Conservation (phyloP, 2,113 vertebrate genomes). For the Cephalopterus ornatus region DNA sequence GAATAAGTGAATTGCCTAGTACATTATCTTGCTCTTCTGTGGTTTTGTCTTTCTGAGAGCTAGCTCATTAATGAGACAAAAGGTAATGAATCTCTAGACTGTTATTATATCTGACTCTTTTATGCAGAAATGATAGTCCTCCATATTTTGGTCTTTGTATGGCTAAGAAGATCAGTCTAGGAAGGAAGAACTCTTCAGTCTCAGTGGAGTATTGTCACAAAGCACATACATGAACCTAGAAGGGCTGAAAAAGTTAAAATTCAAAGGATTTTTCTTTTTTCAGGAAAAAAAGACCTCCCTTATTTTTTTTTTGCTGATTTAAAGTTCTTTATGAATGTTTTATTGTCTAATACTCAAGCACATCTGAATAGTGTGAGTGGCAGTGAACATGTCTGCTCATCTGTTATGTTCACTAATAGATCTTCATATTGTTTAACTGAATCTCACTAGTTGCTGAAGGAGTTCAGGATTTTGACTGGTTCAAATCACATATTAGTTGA, state of each 20-base stretch:
- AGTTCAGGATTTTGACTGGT: not conserved
- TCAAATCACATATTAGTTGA: not conserved
- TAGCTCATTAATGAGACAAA: not conserved
- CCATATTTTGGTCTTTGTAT: not conserved
- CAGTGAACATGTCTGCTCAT: not conserved
- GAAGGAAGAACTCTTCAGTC: not conserved
- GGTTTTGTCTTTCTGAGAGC: not conserved
- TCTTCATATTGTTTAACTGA: not conserved
- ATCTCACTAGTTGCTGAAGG: not conserved
- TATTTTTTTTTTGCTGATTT: not conserved
- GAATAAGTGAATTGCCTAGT: not conserved
- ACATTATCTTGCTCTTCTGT: not conserved
- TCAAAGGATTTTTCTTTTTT: not conserved
- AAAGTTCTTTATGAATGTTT: not conserved
- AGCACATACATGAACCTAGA: not conserved
- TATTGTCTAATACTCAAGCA: not conserved
- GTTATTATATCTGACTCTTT: not conserved
- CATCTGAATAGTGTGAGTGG: not conserved
- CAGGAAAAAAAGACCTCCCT: accelerated
- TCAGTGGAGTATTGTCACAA: not conserved
- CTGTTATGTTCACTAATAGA: not conserved
- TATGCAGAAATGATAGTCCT: not conserved
- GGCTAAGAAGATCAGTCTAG: not conserved
- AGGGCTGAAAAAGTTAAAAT: not conserved
- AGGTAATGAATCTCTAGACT: not conserved